Conservation (phyloP, 2,888 invertebrate species). For the Idaea straminata region DNA sequence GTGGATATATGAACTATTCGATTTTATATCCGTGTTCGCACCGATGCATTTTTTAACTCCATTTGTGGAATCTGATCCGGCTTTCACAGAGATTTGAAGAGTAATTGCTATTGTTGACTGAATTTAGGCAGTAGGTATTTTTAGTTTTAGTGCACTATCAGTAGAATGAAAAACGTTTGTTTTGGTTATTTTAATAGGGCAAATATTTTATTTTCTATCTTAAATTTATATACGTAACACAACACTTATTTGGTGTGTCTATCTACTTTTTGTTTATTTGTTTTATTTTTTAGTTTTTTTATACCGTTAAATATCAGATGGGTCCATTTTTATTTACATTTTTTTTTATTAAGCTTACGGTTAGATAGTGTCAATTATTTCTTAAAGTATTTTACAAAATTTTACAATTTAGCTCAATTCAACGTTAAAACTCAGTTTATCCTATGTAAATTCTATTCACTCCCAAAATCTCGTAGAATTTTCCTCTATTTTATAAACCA, state of each 20-base stretch:
- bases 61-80: conserved; percentile 32
- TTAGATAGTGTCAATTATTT: not conserved
- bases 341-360: no score
- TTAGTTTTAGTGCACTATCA: no score
- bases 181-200: no score
- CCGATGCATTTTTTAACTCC: conserved; percentile 27
- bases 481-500: not conserved
- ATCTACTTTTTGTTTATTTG: no score
- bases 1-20: conserved; percentile 22
- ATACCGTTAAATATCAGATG: no score
- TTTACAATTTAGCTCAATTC: not conserved
- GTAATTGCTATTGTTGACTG: not conserved
- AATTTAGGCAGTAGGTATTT: not conserved
- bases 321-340: no score
- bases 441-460: not conserved
- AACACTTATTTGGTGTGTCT: no score
- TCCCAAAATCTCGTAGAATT: not conserved
- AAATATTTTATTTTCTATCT: no score
- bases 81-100: conserved; percentile 6
- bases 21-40: conserved; percentile 24
- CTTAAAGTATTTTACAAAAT: not conserved
- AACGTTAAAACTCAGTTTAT: not conserved
- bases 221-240: no score
- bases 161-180: no score
- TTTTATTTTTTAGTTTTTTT: no score